Evolutionary conservation across 2,113 vertebrate species (phyloP), one percentile per base, ranked within the genome.

Genomic region (Condylura cristata): DNA sequence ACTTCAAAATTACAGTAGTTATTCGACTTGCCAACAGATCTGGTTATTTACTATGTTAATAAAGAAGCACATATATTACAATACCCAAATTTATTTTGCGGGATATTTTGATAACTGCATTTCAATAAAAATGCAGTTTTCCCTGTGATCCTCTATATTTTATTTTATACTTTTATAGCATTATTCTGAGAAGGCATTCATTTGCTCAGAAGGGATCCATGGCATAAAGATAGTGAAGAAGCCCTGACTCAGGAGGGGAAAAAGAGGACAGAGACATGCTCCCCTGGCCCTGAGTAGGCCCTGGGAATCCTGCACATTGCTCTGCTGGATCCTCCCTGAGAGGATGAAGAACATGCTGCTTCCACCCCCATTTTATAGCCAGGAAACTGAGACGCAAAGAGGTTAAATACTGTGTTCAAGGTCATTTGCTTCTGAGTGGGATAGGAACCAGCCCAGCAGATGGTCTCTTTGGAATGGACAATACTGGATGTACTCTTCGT

Each of bases 31-130:
- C 80, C 80, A 70, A 87, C 37, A 93, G 48, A 93, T 60, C 75
- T 87, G 93, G 53, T 91, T 96, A 95, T 97, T 96, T 96, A 97
- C 83, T 89, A 75, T 87, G 75, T 76, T 96, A 95, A 91, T 96
- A 96, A 95, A 95, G 89, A 84, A 34, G 24, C 46, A 93, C 71
- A 90, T 96, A 84, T 87, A 95, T 95, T 91, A 96, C 75, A 22
- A 76, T 86, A 71, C 11, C 16, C 94, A 86, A 94, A 91, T 4
- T 1, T 51, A 87, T 93, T 89, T 83, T 37, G 76, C 53, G 18
- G 53, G 20, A 20, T 72, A 79, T 95, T 96, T 95, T 95, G 95
- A 96, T 89, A 90, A 76, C 70, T 20, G 11, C 71, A 90, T 94
- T 97, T 96, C 71, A 91, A 86, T 95, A 95, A 96, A 97, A 95